Evolutionary conservation across 1,140 invertebrate genomes (phyloP).

Genomic region (Dolichoris vasculosae): DNA sequence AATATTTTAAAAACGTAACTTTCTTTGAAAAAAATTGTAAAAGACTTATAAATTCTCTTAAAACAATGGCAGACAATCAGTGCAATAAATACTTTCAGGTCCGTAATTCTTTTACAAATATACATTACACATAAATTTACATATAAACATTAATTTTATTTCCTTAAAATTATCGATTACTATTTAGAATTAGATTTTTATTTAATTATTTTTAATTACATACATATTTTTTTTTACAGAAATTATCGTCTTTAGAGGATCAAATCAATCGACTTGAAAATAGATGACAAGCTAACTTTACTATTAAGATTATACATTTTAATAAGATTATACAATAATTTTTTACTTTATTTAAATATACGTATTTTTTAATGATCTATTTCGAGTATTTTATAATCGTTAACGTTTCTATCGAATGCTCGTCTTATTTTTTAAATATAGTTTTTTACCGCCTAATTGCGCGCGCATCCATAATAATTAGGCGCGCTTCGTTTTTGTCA

Average conservation of each 20-base stretch:
- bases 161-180: no score
- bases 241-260: constrained; percentile 15
- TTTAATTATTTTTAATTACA: not conserved
- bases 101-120: not conserved
- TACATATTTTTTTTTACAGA: constrained; percentile 25
- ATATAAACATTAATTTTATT: no score
- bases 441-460: not conserved
- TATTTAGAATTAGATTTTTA: no score
- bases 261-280: constrained; percentile 8
- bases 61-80: not conserved
- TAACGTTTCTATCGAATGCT: no score
- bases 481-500: not conserved
- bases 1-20: not conserved
- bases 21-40: not conserved
- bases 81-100: constrained; percentile 24
- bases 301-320: not conserved
- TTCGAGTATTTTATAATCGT: not conserved
- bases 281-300: not conserved
- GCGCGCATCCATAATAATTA: not conserved
- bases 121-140: not conserved
- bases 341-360: not conserved
- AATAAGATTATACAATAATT: not conserved
- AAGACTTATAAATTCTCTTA: constrained; percentile 16
- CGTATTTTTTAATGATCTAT: not conserved
- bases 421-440: no score